phyloP scores from a whole-genome alignment of 2,888 invertebrate species.

The Axea sp. region DNA sequence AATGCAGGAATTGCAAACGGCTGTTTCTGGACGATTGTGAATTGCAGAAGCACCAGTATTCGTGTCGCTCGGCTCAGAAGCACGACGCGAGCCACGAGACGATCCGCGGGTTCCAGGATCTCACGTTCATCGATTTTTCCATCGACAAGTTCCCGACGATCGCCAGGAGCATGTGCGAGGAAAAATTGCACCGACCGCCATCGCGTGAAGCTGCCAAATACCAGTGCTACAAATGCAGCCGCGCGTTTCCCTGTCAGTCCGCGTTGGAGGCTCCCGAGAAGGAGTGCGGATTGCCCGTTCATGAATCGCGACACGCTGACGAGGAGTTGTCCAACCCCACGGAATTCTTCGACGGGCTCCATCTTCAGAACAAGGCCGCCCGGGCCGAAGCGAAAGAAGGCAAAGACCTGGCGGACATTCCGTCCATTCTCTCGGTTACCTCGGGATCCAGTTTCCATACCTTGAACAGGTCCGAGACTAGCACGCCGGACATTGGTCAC shows the following conservation, averaged over 20 bases:
- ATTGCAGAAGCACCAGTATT: constrained; percentile 84
- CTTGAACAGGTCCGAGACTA: constrained; percentile 70
- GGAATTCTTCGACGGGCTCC: constrained; percentile 90
- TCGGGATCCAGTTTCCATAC: constrained; percentile 78
- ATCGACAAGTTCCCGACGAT: constrained; percentile 89
- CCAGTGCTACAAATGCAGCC: constrained; percentile 85
- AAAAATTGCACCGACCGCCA: constrained; percentile 83
- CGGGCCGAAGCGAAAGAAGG: constrained; percentile 77
- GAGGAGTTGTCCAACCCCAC: constrained; percentile 84
- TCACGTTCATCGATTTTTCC: constrained; percentile 89
- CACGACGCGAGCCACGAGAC: constrained; percentile 83
- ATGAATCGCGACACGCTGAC: constrained; percentile 77
- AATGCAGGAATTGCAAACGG: constrained; percentile 87
- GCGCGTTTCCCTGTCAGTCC: constrained; percentile 86
- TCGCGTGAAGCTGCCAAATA: constrained; percentile 82
- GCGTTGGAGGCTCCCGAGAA: constrained; percentile 85
- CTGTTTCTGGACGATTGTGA: constrained; percentile 80
- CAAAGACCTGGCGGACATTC: constrained; percentile 91
- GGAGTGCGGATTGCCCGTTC: constrained; percentile 82
- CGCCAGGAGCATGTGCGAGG: constrained; percentile 87
- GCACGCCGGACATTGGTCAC: constrained; percentile 70
- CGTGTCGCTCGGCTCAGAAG: constrained; percentile 84
- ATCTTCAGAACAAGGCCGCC: constrained; percentile 86
- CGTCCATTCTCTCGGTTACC: constrained; percentile 89
- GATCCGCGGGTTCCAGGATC: constrained; percentile 83